These are phyloP conservation scores for Poeciliopsis gracilis DNA, from an alignment of 2,797 vertebrate genomes.

Conservation along the genomic window DNA sequence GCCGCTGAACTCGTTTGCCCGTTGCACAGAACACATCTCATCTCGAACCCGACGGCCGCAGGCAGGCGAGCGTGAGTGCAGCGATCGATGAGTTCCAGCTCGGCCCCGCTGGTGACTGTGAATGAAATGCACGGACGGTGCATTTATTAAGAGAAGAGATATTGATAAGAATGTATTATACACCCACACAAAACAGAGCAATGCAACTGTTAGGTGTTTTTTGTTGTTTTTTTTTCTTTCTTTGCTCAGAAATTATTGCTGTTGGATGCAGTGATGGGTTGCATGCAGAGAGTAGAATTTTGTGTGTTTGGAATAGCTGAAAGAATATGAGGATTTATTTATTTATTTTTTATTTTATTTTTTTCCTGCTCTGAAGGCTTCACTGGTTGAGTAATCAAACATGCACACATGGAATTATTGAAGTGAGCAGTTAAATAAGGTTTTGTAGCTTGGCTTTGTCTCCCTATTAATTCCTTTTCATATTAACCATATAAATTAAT, in stretches of 20 bases:
- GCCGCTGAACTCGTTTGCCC: constrained; percentile 49
- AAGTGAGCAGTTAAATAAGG: constrained; percentile 31
- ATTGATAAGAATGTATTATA: constrained; percentile 60
- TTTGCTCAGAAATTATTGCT: background rate
- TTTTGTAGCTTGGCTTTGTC: constrained; percentile 11
- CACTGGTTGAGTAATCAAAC: constrained; percentile 36
- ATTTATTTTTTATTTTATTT: background rate
- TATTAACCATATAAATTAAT: constrained; percentile 4
- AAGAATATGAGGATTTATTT: background rate
- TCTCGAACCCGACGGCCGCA: constrained; percentile 50
- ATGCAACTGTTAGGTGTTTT: constrained; percentile 38
- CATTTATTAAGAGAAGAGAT: constrained; percentile 78
- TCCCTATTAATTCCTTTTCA: constrained; percentile 8
- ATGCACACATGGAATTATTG: background rate
- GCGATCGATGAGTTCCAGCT: constrained; percentile 75
- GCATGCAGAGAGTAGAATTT: background rate
- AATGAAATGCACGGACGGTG: constrained; percentile 73
- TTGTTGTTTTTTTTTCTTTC: background rate
- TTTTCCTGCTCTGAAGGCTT: background rate
- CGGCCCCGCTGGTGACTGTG: constrained; percentile 52
- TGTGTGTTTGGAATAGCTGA: background rate
- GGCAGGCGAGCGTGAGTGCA: constrained; percentile 51
- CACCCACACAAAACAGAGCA: constrained; percentile 21
- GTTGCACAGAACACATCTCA: constrained; percentile 57
- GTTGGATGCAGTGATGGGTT: constrained; percentile 12